A percentile compares a stretch with the other conserved stretches of the same genome.
Conservation (phyloP, 1,140 invertebrate species). For the Leucophenga varia region DNA sequence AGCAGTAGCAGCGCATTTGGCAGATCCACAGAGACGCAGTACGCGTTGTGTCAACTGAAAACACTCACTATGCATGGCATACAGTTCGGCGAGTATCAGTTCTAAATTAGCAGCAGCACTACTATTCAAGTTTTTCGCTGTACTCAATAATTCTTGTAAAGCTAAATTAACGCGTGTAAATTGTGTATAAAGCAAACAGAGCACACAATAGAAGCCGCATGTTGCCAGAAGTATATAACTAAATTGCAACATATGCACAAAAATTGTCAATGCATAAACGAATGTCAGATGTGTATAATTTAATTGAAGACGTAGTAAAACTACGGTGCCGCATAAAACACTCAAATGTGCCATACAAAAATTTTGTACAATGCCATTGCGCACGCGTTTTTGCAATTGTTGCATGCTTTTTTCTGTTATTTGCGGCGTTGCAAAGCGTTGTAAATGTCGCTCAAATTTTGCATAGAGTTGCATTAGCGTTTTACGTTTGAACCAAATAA, state of each 20-base stretch:
- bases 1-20: constrained; percentile 18
- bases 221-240: constrained; percentile 11
- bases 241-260: constrained; percentile 7
- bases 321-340: constrained; percentile 4
- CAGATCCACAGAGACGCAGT: constrained; percentile 22
- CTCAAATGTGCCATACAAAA: constrained; percentile 6
- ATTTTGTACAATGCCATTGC: constrained; percentile 4
- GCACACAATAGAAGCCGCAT: constrained; percentile 9
- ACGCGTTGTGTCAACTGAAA: constrained; percentile 8
- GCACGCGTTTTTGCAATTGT: constrained; percentile 6
- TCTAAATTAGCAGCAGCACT: too few relatives aligned
- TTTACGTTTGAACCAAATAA: constrained; percentile 22
- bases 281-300: background rate
- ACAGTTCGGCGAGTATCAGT: too few relatives aligned
- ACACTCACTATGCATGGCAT: constrained; percentile 22
- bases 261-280: background rate
- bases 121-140: background rate
- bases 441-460: constrained; percentile 10
- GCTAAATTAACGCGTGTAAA: constrained; percentile 25
- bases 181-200: constrained; percentile 24
- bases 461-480: constrained; percentile 15
- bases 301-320: constrained; percentile 21
- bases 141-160: constrained; percentile 3
- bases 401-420: constrained; percentile 8
- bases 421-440: background rate